Evolutionary conservation across 2,888 invertebrate species (phyloP).

Genomic region (Erebia ligea): DNA sequence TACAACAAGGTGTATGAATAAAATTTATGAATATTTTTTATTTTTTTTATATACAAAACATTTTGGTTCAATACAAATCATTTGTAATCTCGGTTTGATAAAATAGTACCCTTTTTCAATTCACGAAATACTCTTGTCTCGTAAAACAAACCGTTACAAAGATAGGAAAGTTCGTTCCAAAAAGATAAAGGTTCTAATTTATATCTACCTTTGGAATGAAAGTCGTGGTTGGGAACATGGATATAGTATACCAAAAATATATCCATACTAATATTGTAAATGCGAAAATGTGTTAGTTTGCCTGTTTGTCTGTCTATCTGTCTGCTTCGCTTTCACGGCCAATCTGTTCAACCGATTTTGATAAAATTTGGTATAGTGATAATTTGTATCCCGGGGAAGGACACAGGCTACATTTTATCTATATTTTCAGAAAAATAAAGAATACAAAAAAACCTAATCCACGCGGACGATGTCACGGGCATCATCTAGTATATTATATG

Average conservation of each 20-base stretch:
- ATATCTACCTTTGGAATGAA: constrained; percentile 58
- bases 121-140: constrained; percentile 54
- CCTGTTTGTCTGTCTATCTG: no score
- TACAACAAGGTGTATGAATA: no score
- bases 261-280: not conserved
- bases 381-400: no score
- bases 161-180: constrained; percentile 61
- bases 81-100: not conserved
- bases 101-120: constrained; percentile 52
- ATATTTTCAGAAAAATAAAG: no score
- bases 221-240: constrained; percentile 44
- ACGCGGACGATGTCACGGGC: no score
- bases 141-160: constrained; percentile 59
- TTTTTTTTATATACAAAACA: not conserved
- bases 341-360: no score
- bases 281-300: not conserved
- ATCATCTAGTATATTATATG: no score
- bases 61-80: not conserved
- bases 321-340: no score
- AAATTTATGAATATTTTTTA: no score
- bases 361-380: no score
- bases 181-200: constrained; percentile 71
- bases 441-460: no score
- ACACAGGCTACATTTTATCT: no score
- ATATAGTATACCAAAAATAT: not conserved